Base-by-base conservation (phyloP, 1,140 invertebrate species). In the Zaprionus taronus region DNA sequence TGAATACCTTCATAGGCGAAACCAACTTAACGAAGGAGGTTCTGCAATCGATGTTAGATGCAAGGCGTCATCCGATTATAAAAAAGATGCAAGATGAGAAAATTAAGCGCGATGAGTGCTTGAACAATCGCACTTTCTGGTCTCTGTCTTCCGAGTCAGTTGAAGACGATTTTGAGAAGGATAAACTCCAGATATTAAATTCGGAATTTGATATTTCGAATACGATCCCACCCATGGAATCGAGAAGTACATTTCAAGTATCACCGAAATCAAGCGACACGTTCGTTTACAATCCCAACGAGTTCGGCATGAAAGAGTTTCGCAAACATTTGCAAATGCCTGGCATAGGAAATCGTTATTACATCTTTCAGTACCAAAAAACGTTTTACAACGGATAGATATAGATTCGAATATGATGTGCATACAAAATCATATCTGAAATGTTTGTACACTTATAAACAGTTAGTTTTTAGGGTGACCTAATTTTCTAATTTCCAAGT, bases 281-380 rank as follows among this genome's bases (percentile, higher is more conserved):
- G 1, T 87, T 87, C 15, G 7, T 31, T 4, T 92, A 80, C 53
- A 58, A 81, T 20, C 3, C 91, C 0, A 92, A 89, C 14, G 17
- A 31, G 1, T 92, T 85, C 28, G 51, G 69, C 34, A 4, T 83
- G 34, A 24, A 77, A 1, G 53, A 91, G 67, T 79, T 92, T 15
- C 71, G 78, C 0, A 22, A 77, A 15, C 72, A 77, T 28, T 69
- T 92, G 6, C 28, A 68, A 17, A 26, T 77, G 41, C 83, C 86
- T 1, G 87, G 91, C 2, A 81, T 83, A 3, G 26, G 15, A 5
- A 80, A 92, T 60, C 91, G 91, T 3, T 83, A 85, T 44, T 86
- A 76, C 36, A 89, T 76, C 55, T 73, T 89, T 20, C 78, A 87
- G 24, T 26, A 41, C 58, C 60, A 81, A 26, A 36, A 58, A 34